Percentiles rank a stretch among this genome's conserved stretches.
phyloP scores from a whole-genome alignment of 2,797 vertebrate genomes.

The Telmatherina bonti region DNA sequence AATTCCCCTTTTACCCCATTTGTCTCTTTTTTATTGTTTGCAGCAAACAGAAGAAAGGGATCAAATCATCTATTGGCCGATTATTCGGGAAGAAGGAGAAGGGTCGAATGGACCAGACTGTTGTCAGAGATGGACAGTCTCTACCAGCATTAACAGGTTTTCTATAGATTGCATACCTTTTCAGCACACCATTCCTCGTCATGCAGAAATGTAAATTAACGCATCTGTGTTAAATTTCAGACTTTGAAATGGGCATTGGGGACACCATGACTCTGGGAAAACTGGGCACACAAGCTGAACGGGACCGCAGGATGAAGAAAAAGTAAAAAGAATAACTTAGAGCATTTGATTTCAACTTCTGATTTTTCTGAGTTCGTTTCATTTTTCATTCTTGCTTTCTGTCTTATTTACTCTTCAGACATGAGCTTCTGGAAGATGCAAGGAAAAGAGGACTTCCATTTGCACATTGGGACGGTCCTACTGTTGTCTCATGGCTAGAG shows the following conservation, averaged over 20 bases:
- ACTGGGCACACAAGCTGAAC: slow-evolving; percentile 94
- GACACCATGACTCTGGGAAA: slow-evolving; percentile 93
- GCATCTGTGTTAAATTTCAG: slow-evolving; percentile 69
- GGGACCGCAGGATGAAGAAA: slow-evolving; percentile 94
- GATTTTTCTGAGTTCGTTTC: neutral
- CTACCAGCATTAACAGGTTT: slow-evolving; percentile 72
- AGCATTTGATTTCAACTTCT: neutral
- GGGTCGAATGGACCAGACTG: slow-evolving; percentile 86
- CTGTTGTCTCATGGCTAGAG: slow-evolving; percentile 97
- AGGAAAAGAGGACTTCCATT: slow-evolving; percentile 93
- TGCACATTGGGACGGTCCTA: slow-evolving; percentile 96
- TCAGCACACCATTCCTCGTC: neutral
- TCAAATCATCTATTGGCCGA: slow-evolving; percentile 95
- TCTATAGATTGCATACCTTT: neutral
- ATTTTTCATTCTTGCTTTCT: slow-evolving; percentile 6
- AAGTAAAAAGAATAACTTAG: slow-evolving; percentile 80
- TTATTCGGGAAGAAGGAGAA: slow-evolving; percentile 98
- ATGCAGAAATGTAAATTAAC: slow-evolving; percentile 14
- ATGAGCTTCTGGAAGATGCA: slow-evolving; percentile 95
- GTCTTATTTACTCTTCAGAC: slow-evolving; percentile 77
- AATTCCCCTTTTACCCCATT: too few relatives aligned
- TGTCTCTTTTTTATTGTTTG: slow-evolving; percentile 53
- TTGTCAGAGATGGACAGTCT: slow-evolving; percentile 86
- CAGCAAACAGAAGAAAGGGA: slow-evolving; percentile 94
- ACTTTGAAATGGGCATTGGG: slow-evolving; percentile 90